phyloP scores from a whole-genome alignment of 2,113 vertebrate genomes.

The Cettia cetti region DNA sequence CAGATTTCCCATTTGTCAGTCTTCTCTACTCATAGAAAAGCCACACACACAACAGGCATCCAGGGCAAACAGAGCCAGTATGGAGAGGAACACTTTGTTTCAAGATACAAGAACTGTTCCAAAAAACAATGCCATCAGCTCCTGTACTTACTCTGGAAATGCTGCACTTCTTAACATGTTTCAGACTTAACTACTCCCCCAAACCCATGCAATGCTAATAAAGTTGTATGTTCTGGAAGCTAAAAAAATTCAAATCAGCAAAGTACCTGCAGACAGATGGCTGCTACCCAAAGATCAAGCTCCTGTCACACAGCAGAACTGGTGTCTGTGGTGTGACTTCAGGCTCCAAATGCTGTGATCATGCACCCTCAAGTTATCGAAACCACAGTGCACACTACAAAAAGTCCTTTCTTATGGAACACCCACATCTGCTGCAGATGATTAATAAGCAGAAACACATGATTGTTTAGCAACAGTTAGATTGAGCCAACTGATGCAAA shows the following conservation, averaged over 20 bases:
- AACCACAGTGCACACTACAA: background rate
- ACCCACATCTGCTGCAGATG: background rate
- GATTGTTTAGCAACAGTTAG: background rate
- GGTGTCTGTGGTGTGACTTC: background rate
- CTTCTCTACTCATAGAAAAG: background rate
- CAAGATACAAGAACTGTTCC: background rate
- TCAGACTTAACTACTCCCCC: background rate
- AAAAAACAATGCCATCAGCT: background rate
- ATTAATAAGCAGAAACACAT: background rate
- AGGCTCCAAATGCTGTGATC: background rate
- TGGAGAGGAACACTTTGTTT: background rate
- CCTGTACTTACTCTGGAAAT: background rate
- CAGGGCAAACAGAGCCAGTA: background rate
- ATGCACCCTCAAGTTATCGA: background rate
- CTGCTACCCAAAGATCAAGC: background rate
- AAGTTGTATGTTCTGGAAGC: background rate
- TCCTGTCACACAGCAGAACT: background rate
- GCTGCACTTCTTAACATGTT: background rate
- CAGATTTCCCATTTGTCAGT: background rate
- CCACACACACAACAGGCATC: background rate
- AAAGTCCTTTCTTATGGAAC: background rate
- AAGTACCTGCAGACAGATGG: background rate
- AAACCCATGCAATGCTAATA: background rate
- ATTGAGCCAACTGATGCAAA: background rate
- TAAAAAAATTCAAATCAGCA: background rate